phyloP scores from a whole-genome alignment of 2,113 vertebrate genomes.

The Macheiramphus alcinus region DNA sequence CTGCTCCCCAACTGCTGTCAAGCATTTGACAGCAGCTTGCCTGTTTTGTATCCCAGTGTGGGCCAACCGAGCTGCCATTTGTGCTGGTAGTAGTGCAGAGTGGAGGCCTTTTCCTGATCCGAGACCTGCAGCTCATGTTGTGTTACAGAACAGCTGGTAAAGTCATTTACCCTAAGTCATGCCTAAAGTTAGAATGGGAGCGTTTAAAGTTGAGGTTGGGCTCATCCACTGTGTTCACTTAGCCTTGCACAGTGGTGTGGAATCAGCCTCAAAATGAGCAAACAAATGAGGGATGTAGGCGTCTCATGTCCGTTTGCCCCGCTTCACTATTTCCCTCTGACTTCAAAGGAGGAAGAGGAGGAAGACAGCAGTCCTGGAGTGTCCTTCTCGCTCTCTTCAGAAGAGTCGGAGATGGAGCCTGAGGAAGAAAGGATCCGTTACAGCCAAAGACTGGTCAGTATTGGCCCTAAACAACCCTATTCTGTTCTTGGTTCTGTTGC shows the following conservation, averaged over 20 bases:
- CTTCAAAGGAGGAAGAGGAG: constrained; percentile 75
- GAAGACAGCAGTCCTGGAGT: constrained; percentile 74
- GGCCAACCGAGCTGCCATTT: neutral
- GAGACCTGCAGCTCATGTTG: neutral
- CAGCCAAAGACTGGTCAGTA: constrained; percentile 94
- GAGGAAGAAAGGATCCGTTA: constrained; percentile 90
- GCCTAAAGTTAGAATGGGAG: neutral
- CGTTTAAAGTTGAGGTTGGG: neutral
- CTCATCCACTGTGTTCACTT: neutral
- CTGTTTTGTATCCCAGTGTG: fast-evolving
- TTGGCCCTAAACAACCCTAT: neutral
- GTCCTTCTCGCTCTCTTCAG: constrained; percentile 74
- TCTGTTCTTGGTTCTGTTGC: neutral
- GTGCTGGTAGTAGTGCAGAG: neutral
- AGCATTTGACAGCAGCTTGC: neutral
- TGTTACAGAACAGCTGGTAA: neutral
- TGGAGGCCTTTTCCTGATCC: neutral
- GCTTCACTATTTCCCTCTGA: constrained; percentile 49
- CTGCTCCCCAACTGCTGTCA: fast-evolving
- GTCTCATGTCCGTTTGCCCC: neutral
- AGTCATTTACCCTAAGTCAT: neutral
- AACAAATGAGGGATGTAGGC: neutral
- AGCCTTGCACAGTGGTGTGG: fast-evolving
- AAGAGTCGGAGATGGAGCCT: constrained; percentile 80
- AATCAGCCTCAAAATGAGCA: neutral